Evolutionary conservation across 64 coral and sea anemone species (phyloP), one percentile per base, ranked within the genome.

Genomic region (Catalaphyllia jardinei): DNA sequence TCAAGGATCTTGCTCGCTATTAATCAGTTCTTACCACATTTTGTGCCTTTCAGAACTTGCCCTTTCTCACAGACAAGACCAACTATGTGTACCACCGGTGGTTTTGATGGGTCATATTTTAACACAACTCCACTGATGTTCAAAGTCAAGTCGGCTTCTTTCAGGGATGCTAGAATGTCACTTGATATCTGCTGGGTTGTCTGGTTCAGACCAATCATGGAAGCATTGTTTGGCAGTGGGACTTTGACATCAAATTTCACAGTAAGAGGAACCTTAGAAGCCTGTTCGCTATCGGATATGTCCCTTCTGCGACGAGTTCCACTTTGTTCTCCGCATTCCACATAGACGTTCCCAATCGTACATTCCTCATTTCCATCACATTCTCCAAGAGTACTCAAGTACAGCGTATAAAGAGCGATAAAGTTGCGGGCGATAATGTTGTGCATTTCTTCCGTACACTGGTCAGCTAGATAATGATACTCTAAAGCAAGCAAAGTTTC

Each of bases 381-480:
- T 4, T 9, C 60, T 12, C 54, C 69, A 30, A 25, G 25, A 28
- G 33, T 55, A 30, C 78, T 55, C 60, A 80, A 62, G 1, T 29
- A 20, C 15, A 35, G 20, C 19, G 27, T 63, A 27, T n/a, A 17
- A 30, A 83, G 80, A 11, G 18, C 60, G 8, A 67, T 83, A 11
- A 83, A 83, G 31, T 83, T 83, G 14, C 60, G 19, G 31, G 61
- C 80, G 80, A 83, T 83, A 17, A 31, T 30, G 38, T 67, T 31
- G 10, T 38, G 63, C 31, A 83, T 38, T 4, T 67, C 10, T 49
- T 62, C 60, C 4, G 61, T 24, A 15, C 80, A 83, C 1, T 83
- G 30, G 35, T 83, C 33, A 62, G 80, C 49, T 14, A 83, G 80
- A 49, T 83, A 80, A 30, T 80, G 78, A 17, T 33, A 80, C 78